phyloP scores from a whole-genome alignment of 2,113 vertebrate species.

The Malurus melanocephalus region DNA sequence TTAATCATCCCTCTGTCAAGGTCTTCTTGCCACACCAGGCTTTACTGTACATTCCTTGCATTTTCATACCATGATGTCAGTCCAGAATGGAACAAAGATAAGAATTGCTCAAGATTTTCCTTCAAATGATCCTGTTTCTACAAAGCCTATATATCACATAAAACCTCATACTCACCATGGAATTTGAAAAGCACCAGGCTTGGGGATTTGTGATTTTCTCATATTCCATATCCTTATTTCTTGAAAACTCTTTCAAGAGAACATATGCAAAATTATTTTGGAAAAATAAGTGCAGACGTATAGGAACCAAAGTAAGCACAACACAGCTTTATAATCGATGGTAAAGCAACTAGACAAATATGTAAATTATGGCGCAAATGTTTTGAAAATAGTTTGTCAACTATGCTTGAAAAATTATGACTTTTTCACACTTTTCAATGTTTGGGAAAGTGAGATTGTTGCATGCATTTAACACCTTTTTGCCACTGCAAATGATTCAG shows the following conservation, averaged over 20 bases:
- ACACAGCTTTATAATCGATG: background rate
- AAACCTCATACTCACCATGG: background rate
- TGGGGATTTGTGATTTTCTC: background rate
- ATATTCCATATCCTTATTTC: background rate
- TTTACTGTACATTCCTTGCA: constrained; percentile 62
- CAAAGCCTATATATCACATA: constrained; percentile 21
- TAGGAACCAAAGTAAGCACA: background rate
- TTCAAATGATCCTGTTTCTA: constrained; percentile 18
- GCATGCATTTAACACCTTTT: constrained; percentile 4
- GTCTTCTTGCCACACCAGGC: constrained; percentile 53
- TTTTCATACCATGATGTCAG: constrained; percentile 49
- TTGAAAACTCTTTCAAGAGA: background rate
- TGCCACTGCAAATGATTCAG: background rate
- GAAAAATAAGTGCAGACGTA: background rate
- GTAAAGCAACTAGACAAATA: background rate
- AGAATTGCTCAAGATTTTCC: constrained; percentile 42
- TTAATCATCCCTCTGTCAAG: constrained; percentile 51
- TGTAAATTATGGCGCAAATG: background rate
- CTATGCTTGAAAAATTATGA: background rate
- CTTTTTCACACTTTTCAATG: background rate
- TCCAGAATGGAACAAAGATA: constrained; percentile 57
- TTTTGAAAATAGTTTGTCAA: constrained; percentile 36
- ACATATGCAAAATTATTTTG: background rate
- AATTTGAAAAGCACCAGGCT: background rate
- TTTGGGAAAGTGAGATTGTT: constrained; percentile 8